A percentile compares a stretch with the other conserved stretches of the same genome.
Evolutionary conservation across 2,113 vertebrate species (phyloP).

Genomic region (Paramormyrops kingsleyae): DNA sequence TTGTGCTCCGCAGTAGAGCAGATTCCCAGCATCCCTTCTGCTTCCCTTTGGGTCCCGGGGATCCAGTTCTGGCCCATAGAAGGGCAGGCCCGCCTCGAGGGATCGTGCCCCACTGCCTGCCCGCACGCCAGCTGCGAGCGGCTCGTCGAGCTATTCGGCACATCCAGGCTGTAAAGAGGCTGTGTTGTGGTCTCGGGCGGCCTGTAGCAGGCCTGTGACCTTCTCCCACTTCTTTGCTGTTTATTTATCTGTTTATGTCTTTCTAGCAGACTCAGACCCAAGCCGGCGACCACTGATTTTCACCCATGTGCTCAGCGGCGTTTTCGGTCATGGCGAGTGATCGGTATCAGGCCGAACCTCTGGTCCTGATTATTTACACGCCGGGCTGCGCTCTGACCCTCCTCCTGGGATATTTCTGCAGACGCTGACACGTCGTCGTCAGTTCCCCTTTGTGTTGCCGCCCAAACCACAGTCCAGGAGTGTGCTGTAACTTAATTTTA

Average conservation of each 20-base stretch:
- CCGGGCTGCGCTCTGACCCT: neutral
- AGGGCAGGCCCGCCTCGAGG: neutral
- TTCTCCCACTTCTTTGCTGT: neutral
- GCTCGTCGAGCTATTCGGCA: neutral
- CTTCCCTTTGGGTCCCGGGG: neutral
- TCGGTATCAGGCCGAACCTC: neutral
- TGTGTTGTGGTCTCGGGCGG: neutral
- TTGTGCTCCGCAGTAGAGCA: slow-evolving; percentile 41
- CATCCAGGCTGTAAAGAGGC: neutral
- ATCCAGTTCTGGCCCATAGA: neutral
- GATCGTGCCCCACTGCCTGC: neutral
- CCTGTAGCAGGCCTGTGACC: neutral
- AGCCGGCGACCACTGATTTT: neutral
- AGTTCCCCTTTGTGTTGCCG: neutral
- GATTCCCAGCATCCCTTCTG: neutral
- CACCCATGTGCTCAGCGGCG: neutral
- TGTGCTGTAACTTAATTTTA: neutral
- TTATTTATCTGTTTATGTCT: neutral
- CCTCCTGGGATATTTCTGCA: neutral
- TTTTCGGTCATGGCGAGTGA: neutral
- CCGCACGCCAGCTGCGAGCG: neutral
- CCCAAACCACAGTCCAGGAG: neutral
- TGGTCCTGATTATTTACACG: neutral
- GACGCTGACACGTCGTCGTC: neutral
- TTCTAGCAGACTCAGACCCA: neutral